A percentile compares a stretch with the other conserved stretches of the same genome.
phyloP scores from a whole-genome alignment of 2,888 invertebrate species.

The Cephus nigrinus region DNA sequence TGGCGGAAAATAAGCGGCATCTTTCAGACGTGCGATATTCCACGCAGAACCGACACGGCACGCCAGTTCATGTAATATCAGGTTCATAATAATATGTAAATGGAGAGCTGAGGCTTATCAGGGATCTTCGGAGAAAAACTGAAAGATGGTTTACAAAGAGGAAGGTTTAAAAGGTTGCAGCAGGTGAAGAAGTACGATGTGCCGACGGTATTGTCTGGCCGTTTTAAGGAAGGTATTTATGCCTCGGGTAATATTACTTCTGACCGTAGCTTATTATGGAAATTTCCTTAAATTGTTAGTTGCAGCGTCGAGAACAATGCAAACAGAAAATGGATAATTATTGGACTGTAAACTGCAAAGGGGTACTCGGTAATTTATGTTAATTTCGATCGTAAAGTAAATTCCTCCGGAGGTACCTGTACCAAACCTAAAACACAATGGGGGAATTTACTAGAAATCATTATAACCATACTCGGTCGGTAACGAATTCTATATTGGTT shows the following conservation, averaged over 20 bases:
- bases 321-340: constrained; percentile 56
- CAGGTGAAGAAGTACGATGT: constrained; percentile 26
- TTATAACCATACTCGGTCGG: neutral
- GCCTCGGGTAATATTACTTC: constrained; percentile 35
- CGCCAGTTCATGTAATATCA: constrained; percentile 30
- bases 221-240: constrained; percentile 34
- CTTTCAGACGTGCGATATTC: neutral
- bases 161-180: constrained; percentile 8
- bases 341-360: constrained; percentile 41
- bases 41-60: constrained; percentile 33
- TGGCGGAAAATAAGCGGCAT: neutral
- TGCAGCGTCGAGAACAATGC: constrained; percentile 46
- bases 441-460: neutral
- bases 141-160: constrained; percentile 3
- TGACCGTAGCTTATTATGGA: constrained; percentile 44
- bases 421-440: neutral
- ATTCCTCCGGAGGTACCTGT: constrained; percentile 19
- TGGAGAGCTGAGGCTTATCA: constrained; percentile 35
- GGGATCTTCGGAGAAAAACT: constrained; percentile 25
- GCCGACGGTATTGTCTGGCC: neutral
- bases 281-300: constrained; percentile 49
- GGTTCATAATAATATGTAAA: constrained; percentile 45
- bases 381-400: constrained; percentile 45
- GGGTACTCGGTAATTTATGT: constrained; percentile 42
- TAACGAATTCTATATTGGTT: neutral